phyloP scores from a whole-genome alignment of 1,140 invertebrate species.

The Papilio machaon region DNA sequence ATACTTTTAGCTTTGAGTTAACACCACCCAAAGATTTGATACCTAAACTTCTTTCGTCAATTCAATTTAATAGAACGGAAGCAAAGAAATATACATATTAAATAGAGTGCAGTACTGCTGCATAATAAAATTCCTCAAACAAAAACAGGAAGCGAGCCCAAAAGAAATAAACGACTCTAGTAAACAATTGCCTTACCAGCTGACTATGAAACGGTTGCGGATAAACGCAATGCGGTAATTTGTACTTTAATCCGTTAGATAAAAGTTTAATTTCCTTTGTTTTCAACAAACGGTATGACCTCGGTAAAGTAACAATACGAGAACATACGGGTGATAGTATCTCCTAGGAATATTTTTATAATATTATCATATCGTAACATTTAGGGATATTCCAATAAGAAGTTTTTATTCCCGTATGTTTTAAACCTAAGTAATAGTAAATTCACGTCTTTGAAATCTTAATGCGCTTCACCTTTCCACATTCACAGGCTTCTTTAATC shows the following conservation, averaged over 20 bases:
- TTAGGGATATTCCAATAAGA: no score
- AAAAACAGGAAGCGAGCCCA: slow-evolving; percentile 37
- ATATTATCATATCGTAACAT: no score
- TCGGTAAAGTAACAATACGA: neutral
- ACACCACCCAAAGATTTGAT: no score
- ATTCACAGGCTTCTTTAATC: no score
- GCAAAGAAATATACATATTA: neutral
- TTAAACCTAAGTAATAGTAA: no score
- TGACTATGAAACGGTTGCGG: neutral
- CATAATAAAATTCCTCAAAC: slow-evolving; percentile 39
- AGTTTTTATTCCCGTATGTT: no score
- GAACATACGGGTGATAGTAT: slow-evolving; percentile 22
- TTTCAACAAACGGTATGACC: neutral
- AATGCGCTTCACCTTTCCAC: no score
- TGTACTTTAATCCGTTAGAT: neutral
- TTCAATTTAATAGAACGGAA: neutral
- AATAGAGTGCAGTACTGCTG: neutral
- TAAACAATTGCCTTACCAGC: slow-evolving; percentile 39
- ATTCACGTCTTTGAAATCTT: no score
- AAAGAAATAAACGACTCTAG: slow-evolving; percentile 35
- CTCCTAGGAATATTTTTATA: neutral
- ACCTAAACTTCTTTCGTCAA: neutral
- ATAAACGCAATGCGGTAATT: slow-evolving; percentile 1
- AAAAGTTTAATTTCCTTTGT: slow-evolving; percentile 7
- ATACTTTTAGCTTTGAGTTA: no score